Evolutionary conservation across 2,113 vertebrate genomes (phyloP), one percentile per base, ranked within the genome.

Genomic region (Melanotaenia duboulayi): DNA sequence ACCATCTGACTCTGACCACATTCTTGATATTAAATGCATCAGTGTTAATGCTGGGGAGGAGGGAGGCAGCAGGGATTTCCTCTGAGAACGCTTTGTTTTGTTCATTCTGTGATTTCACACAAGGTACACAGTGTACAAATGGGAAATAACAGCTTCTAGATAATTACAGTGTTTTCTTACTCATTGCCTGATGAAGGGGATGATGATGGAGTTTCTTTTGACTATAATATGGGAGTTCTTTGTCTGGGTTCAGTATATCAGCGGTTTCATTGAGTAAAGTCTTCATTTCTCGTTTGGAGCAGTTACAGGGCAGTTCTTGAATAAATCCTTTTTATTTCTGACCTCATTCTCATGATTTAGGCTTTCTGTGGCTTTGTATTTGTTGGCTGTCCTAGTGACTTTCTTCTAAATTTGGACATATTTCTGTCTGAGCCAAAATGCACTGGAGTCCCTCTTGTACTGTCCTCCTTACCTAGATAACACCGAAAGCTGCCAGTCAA

Each of bases 401-500:
- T 65, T 70, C 46, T 20, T 52, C 50, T 67, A 48, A 74, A 66
- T 74, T 71, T 58, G 40, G 54, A 39, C 55, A 17, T 11, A 28
- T 48, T 51, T 68, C n/a, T 28, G 14, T 54, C 16, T 61, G 54
- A 54, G 40, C 62, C 52, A 62, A 54, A 65, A 69, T 28, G n/a
- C 56, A n/a, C 48, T 32, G 13, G 16, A 13, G 65, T 82, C 84
- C 68, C 74, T 63, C 50, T 28, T 65, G 80, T 56, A 2, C 44
- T 80, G 82, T 39, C 78, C 75, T 77, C 63, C 44, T 87, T 85
- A 62, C 82, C 80, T 42, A 61, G 67, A 69, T 78, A 28, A 32
- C 60, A 35, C 16, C 10, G 13, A 50, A 17, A 66, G 60, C 56
- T 50, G 35, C 25, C 23, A 1, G 37, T 63, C 42, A 23, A 49